Base-by-base conservation (phyloP, 2,888 invertebrate species). In the Dastarcus helophoroides region DNA sequence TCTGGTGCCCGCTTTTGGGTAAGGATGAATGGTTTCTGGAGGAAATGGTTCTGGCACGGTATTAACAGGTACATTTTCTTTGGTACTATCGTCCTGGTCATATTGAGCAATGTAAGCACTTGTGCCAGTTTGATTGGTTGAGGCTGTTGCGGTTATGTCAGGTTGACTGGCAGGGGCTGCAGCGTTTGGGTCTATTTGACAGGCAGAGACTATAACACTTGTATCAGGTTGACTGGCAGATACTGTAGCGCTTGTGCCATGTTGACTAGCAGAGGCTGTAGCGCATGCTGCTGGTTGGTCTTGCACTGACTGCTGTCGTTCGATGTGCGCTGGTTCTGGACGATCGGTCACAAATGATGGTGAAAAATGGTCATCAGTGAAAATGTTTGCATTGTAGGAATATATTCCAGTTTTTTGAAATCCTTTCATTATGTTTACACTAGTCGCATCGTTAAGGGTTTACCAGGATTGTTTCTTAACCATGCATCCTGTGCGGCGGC, bases 1-100 rank as follows among this genome's bases (percentile, higher is more conserved):
- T 27, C 17, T 27, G 30, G 44, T 38, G 9, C 31, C 42, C 14
- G 43, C 43, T 32, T 44, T 42, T 38, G 40, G 44, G 32, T 28
- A 40, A 26, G 35, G 36, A 39, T 33, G 19, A 17, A 17, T n/a
- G 8, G 8, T 17, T 17, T 17, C n/a, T 7, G 19, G 19, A 17
- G 19, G 8, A 17, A 17, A 17, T 17, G 6, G 6, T n/a, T 17
- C 6, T 7, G 19, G 8, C 19, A n/a, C n/a, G n/a, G 19, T 6
- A 17, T 17, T n/a, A 17, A 17, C 6, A 6, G 6, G 19, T 17
- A 17, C 6, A n/a, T 17, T 17, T 17, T 17, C 19, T 17, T 17
- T 17, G 19, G n/a, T n/a, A n/a, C n/a, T n/a, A n/a, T n/a, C n/a
- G n/a, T n/a, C n/a, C n/a, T n/a, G n/a, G n/a, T n/a, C n/a, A n/a